These are phyloP conservation scores for Antheraea pernyi DNA, from an alignment of 1,140 invertebrate species.

Conservation along the genomic window DNA sequence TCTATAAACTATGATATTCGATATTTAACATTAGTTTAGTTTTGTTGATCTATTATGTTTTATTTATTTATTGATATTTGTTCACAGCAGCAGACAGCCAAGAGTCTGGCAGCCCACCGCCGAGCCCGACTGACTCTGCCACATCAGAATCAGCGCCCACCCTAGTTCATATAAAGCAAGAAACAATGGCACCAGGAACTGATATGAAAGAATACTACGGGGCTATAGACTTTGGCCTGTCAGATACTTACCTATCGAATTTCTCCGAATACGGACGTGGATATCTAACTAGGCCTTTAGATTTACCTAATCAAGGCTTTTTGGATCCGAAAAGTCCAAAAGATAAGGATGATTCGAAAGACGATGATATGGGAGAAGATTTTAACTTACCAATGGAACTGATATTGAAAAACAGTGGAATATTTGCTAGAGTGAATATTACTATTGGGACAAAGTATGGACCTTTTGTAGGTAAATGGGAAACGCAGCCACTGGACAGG, in stretches of 20 bases:
- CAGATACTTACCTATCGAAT: constrained; percentile 59
- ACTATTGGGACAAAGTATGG: constrained; percentile 83
- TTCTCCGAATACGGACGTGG: constrained; percentile 49
- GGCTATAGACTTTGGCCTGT: constrained; percentile 56
- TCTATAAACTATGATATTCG: no score
- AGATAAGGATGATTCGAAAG: constrained; percentile 51
- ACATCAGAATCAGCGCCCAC: constrained; percentile 67
- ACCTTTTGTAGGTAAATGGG: constrained; percentile 86
- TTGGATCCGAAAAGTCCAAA: constrained; percentile 53
- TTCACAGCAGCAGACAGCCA: constrained; percentile 71
- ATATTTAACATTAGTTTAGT: no score
- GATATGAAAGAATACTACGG: constrained; percentile 68
- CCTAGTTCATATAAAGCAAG: constrained; percentile 73
- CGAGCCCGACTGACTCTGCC: constrained; percentile 63
- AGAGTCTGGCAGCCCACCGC: constrained; percentile 67
- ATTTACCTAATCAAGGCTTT: constrained; percentile 52
- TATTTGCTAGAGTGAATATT: constrained; percentile 80
- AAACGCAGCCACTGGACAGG: constrained; percentile 80
- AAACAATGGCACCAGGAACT: constrained; percentile 66
- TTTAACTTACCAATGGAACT: constrained; percentile 70
- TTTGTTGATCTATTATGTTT: no score
- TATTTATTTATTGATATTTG: constrained; percentile 26
- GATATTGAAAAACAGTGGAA: constrained; percentile 71
- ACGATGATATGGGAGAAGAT: constrained; percentile 42
- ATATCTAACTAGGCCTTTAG: constrained; percentile 49